phyloP scores from a whole-genome alignment of 2,113 vertebrate genomes.

The Eurystomus gularis region DNA sequence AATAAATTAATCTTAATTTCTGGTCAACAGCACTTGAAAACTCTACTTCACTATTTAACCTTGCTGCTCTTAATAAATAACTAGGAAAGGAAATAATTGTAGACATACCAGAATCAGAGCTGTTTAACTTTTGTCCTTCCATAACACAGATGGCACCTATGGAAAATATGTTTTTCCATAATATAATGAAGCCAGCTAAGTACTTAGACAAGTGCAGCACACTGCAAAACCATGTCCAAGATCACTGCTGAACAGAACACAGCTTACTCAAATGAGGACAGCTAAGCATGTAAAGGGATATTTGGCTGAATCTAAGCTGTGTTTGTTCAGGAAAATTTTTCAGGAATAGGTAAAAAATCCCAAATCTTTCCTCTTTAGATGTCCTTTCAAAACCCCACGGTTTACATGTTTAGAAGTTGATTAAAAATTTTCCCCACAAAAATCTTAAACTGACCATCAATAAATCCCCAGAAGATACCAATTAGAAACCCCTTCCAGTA shows the following conservation, averaged over 20 bases:
- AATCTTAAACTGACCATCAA: background rate
- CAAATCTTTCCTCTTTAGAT: background rate
- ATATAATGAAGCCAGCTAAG: background rate
- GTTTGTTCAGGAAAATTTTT: background rate
- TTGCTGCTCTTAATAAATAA: background rate
- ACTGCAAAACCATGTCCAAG: background rate
- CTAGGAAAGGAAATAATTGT: background rate
- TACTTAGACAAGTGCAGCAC: background rate
- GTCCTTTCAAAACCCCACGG: background rate
- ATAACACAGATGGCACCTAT: background rate
- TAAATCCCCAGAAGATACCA: background rate
- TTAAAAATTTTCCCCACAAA: background rate
- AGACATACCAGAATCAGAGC: background rate
- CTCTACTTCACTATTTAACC: background rate
- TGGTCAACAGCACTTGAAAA: background rate
- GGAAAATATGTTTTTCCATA: background rate
- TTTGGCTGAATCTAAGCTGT: background rate
- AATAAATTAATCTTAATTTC: background rate
- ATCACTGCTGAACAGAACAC: background rate
- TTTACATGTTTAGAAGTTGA: background rate
- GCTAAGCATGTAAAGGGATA: background rate
- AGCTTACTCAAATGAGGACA: background rate
- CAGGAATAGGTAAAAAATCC: background rate
- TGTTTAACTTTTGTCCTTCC: background rate
- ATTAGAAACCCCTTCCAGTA: background rate